Evolutionary conservation across 2,888 invertebrate species (phyloP), one percentile per base, ranked within the genome.

Genomic region (Panzeria rudis): DNA sequence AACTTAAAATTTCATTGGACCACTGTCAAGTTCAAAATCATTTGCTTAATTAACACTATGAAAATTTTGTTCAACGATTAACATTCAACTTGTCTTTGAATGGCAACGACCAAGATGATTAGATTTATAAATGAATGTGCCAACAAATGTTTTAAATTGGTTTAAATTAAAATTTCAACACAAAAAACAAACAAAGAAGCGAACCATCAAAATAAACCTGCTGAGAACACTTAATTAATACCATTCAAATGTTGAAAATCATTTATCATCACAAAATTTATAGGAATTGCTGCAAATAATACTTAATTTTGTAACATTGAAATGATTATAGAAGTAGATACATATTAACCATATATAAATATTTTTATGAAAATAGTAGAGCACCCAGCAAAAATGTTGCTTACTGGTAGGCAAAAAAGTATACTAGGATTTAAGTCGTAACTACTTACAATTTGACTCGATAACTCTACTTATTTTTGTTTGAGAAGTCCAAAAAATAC

Each of bases 21-120:
- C 71, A 85, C 59, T 82, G 82, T 85, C 85, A 85, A 85, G 85
- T 85, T 85, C 85, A 85, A 71, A 85, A 85, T 79, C 82, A 85
- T 85, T 82, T 78, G 85, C 69, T 82, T 85, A 85, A 85, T 85
- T 85, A 85, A 82, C 82, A 82, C 71, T 85, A 73, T 81, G 81
- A 82, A 78, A 71, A 75, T 73, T 59, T 29, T 73, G 41, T 47
- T 50, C 69, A 78, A 81, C 71, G 78, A 78, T 71, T 32, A 84
- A 20, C 84, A 75, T 50, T 71, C 69, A 83, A 62, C 59, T 82
- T 69, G 54, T 38, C 56, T 56, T 80, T 61, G 66, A 64, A 23
- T 25, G 76, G 44, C 75, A 62, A 50, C 59, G 72, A 20, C 8
- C 56, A 50, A 66, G 38, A 54, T 64, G 35, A 44, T 68, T 66